Base-by-base conservation (phyloP, 2,888 invertebrate genomes). In the Gasteruption jaculator region DNA sequence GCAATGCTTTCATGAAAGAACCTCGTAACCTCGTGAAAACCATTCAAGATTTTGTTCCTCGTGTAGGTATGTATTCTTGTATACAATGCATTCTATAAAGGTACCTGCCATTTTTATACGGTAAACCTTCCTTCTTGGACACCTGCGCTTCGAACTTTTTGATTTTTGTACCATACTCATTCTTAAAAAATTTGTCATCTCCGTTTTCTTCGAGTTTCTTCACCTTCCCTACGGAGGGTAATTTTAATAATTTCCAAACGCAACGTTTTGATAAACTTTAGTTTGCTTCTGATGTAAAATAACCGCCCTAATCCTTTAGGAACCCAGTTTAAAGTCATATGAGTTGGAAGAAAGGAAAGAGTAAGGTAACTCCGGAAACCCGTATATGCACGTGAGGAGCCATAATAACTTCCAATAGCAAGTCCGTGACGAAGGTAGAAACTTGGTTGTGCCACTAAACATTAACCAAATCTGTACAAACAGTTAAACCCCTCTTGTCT, bases 391-490 rank as follows among this genome's bases (percentile, higher is more conserved):
- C 43, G 43, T 39, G 48, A 48, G 31, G 24, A 16, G 33, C 36
- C 41, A 48, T 55, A 54, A 50, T 48, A 49, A 48, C 49, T 45
- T 42, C 46, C 48, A 35, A 29, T 26, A 41, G 36, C 31, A 18
- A 16, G 43, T 40, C 45, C 48, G 44, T 57, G 54, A 58, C 57
- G 57, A 49, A 56, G 54, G 51, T 52, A 53, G 47, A 57, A 45
- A 47, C 46, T 48, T 51, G 50, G 52, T 50, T 49, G 48, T 45
- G 52, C 54, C 51, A 58, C n/a, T n/a, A n/a, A n/a, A 59, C 60
- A 61, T 62, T 63, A 63, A 67, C 60, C 45, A 63, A 65, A 66
- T 64, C 63, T 57, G 63, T 63, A 58, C 60, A 67, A 65, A 65
- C 65, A 63, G 40, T 46, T 50, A 48, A 41, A 48, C 45, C 37